Percentiles rank a stretch among this genome's conserved stretches.
Evolutionary conservation across 2,888 invertebrate species (phyloP).

Genomic region (Cheilosia grossa): DNA sequence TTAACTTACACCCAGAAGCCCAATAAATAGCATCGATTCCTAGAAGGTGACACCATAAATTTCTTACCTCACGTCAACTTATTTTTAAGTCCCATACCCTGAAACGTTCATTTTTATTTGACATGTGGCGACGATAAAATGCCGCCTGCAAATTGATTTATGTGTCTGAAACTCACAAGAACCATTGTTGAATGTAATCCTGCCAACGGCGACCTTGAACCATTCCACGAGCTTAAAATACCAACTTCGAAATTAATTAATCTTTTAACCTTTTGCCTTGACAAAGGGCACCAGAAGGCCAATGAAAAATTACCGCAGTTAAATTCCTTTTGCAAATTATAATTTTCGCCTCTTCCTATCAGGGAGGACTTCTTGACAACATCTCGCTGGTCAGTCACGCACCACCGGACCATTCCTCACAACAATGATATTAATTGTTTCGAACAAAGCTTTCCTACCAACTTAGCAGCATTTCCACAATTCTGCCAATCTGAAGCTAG

Average conservation of each 20-base stretch:
- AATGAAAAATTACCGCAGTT: neutral
- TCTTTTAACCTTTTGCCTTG: constrained; percentile 63
- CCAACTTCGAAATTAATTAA: constrained; percentile 31
- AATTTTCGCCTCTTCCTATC: constrained; percentile 5
- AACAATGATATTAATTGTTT: constrained; percentile 25
- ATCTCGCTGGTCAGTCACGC: constrained; percentile 58
- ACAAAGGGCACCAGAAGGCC: constrained; percentile 55
- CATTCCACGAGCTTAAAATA: constrained; percentile 17
- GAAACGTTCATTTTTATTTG: constrained; percentile 30
- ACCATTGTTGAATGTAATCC: constrained; percentile 27
- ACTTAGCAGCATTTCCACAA: constrained; percentile 29
- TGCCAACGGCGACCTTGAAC: constrained; percentile 37
- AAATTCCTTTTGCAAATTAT: constrained; percentile 21
- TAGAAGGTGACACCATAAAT: constrained; percentile 48
- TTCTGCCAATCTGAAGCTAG: constrained; percentile 10
- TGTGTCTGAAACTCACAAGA: constrained; percentile 25
- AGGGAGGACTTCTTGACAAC: constrained; percentile 26
- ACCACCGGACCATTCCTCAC: constrained; percentile 38
- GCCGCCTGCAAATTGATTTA: constrained; percentile 63
- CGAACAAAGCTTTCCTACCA: constrained; percentile 35
- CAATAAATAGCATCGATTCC: neutral
- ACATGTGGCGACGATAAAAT: constrained; percentile 46
- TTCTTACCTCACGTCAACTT: neutral
- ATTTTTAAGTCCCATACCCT: constrained; percentile 37
- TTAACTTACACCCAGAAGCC: neutral